Conservation (phyloP, 2,113 vertebrate genomes). For the Isurus oxyrinchus region DNA sequence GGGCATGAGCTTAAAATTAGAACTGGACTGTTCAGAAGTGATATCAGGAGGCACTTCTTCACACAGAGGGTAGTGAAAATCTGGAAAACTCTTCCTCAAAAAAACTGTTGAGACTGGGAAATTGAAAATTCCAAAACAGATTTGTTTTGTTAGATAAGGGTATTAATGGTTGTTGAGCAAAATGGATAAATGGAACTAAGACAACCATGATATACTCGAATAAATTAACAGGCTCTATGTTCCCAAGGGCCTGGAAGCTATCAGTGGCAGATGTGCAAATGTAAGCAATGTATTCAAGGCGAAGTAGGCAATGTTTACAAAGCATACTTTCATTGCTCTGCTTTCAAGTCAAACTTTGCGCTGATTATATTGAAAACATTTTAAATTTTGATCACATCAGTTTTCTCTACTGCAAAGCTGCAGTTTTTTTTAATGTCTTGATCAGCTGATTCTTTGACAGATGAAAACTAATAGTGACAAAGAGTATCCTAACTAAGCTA, state of each 20-base stretch:
- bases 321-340: background rate
- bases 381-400: background rate
- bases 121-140: no score
- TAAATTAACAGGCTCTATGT: background rate
- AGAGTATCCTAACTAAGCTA: background rate
- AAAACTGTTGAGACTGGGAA: no score
- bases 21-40: no score
- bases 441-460: background rate
- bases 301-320: background rate
- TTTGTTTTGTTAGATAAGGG: no score
- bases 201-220: no score
- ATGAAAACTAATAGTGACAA: background rate
- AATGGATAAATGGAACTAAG: no score
- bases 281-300: background rate
- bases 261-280: background rate
- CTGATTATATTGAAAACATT: background rate
- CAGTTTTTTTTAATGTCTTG: background rate
- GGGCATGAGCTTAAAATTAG: no score
- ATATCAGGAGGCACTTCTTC: no score
- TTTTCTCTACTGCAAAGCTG: background rate
- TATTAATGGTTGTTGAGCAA: no score
- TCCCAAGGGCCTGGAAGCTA: background rate
- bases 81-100: no score
- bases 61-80: no score
- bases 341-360: background rate